phyloP scores from a whole-genome alignment of 2,113 vertebrate species.

The Semnornis frantzii region DNA sequence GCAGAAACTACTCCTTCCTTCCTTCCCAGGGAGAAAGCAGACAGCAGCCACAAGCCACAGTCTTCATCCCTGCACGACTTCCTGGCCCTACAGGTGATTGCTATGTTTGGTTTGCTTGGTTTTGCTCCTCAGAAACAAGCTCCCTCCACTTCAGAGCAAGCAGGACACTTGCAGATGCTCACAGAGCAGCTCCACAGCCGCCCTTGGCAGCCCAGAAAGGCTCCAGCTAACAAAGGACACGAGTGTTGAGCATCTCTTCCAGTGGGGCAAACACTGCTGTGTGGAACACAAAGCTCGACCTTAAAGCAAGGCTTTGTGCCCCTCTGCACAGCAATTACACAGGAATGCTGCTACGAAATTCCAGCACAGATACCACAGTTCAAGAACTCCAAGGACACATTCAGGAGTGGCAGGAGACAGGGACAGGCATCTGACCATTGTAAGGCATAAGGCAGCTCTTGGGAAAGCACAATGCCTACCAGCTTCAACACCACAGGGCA shows the following conservation, averaged over 20 bases:
- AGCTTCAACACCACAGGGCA: not conserved
- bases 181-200: not conserved
- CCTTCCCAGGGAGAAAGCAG: not conserved
- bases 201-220: not conserved
- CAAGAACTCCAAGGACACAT: slow-evolving; percentile 1
- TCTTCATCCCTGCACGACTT: not conserved
- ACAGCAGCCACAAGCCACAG: not conserved
- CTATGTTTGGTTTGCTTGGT: not conserved
- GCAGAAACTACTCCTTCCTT: not conserved
- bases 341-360: not conserved
- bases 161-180: not conserved
- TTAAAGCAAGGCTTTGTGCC: not conserved
- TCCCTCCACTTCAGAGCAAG: not conserved
- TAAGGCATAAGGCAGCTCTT: not conserved
- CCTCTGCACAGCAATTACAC: not conserved
- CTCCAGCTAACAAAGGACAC: not conserved
- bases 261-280: not conserved
- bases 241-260: not conserved
- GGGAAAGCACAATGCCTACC: not conserved
- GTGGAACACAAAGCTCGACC: not conserved
- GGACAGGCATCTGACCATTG: not conserved
- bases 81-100: not conserved
- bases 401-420: not conserved
- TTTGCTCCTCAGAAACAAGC: not conserved
- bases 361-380: not conserved